Evolutionary conservation across 23 tunicate species (phyloP).

Genomic region (Oikopleura vanhoeffeni): DNA sequence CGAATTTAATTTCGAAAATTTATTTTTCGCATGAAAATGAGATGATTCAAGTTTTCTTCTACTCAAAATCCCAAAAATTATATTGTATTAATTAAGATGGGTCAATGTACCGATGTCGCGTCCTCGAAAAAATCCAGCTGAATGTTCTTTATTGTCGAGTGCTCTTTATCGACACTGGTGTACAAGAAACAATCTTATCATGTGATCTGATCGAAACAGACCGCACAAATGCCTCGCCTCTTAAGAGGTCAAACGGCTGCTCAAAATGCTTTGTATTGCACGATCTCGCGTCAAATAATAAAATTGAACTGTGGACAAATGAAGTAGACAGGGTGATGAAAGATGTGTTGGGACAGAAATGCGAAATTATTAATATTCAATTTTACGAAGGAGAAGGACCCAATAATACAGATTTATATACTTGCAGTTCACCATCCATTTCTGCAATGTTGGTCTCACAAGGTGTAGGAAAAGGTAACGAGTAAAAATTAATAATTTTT

Average conservation of each 20-base stretch:
- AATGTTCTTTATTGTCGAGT: not conserved
- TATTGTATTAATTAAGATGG: no score
- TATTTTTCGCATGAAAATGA: no score
- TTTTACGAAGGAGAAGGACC: not conserved
- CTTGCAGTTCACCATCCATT: not conserved
- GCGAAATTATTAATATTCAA: not conserved
- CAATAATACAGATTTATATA: not conserved
- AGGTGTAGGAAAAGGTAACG: not conserved
- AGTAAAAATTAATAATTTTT: no score
- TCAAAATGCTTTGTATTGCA: not conserved
- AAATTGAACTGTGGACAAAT: not conserved
- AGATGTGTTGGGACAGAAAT: not conserved
- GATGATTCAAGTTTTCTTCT: no score
- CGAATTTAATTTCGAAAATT: no score
- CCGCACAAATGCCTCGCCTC: not conserved
- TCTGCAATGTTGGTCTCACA: not conserved
- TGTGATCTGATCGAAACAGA: not conserved
- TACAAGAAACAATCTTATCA: not conserved
- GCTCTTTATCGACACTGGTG: conserved; percentile 6
- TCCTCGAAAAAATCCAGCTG: not conserved
- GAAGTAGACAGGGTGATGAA: not conserved
- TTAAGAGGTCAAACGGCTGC: not conserved
- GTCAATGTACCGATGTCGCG: not conserved
- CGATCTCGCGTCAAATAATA: not conserved
- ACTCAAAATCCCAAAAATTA: no score